Evolutionary conservation across 2,797 vertebrate species (phyloP), one percentile per base, ranked within the genome.

Genomic region (Enoplosus armatus): DNA sequence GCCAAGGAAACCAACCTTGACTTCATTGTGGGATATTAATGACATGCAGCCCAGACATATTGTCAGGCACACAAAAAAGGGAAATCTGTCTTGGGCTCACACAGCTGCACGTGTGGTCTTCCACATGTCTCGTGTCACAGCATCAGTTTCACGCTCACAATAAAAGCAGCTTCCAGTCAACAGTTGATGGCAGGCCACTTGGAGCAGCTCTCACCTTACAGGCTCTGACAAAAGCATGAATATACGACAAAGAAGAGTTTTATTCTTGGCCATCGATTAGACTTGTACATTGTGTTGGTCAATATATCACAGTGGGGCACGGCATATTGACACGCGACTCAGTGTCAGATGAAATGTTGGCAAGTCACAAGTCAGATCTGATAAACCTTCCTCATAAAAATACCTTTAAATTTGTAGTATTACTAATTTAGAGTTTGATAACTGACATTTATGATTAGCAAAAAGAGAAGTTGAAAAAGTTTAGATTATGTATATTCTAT

Each of bases 11-110:
- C 29, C 64, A 56, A 26, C 24, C 8, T 29, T 1, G 15, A 12
- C 61, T 55, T 61, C 70, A 51, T 39, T 12, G 24, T 54, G 61
- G 18, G 70, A 16, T 50, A 51, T 64, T 85, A 83, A 78, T 63
- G 47, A 75, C 47, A 55, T 37, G 26, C 48, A 31, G 72, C 53
- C 7, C 10, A n/a, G n/a, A 65, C 43, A 8, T 22, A 65, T 59
- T 71, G 45, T 48, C 39, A 35, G 31, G 24, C 14, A 48, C 8
- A 69, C 9, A 62, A 12, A 64, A 27, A 48, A 15, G 45, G 11
- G 22, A 61, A 29, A 60, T 53, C 11, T 41, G 20, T 55, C 55
- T 15, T 29, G 11, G 35, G 2, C 53, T 77, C 54, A 78, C 12
- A 20, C 56, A 20, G 58, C 26, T 29, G 2, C 62, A 47, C 71